Conservation (phyloP, 1,140 invertebrate species). For the Hormaphis cornu region DNA sequence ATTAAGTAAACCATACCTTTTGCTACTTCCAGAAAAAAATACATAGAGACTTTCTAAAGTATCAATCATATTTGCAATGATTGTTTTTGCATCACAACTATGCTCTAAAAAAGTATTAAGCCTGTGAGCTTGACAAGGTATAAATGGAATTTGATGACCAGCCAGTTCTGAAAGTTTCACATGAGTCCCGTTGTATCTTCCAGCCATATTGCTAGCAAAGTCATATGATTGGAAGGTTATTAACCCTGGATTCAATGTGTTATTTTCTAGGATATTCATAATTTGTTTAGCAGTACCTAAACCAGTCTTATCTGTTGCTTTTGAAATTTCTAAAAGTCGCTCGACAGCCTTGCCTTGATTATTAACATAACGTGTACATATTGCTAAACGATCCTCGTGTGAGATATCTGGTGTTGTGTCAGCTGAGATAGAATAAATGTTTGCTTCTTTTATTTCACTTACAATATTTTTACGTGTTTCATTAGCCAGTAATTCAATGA, state of each 20-base stretch:
- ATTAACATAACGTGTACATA: neutral
- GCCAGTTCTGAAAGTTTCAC: neutral
- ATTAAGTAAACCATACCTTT: neutral
- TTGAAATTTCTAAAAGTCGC: neutral
- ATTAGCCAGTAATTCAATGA: neutral
- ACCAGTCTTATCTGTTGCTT: neutral
- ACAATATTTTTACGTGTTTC: neutral
- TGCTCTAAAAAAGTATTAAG: slow-evolving; percentile 6
- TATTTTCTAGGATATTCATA: neutral
- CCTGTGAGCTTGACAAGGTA: slow-evolving; percentile 2
- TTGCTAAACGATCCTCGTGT: neutral
- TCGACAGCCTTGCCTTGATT: neutral
- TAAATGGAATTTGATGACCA: neutral
- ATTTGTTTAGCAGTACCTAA: neutral
- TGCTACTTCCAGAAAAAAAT: neutral
- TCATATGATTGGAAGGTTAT: neutral
- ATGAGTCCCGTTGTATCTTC: neutral
- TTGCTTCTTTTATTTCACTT: neutral
- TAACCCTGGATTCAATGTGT: neutral
- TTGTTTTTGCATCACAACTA: neutral
- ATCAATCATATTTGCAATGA: neutral
- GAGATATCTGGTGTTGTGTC: neutral
- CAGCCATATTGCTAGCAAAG: slow-evolving; percentile 3
- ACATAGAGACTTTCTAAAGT: neutral
- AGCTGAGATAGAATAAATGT: neutral